Evolutionary conservation across 2,888 invertebrate species (phyloP), one percentile per base, ranked within the genome.

Genomic region (Drosophila acutilabella): DNA sequence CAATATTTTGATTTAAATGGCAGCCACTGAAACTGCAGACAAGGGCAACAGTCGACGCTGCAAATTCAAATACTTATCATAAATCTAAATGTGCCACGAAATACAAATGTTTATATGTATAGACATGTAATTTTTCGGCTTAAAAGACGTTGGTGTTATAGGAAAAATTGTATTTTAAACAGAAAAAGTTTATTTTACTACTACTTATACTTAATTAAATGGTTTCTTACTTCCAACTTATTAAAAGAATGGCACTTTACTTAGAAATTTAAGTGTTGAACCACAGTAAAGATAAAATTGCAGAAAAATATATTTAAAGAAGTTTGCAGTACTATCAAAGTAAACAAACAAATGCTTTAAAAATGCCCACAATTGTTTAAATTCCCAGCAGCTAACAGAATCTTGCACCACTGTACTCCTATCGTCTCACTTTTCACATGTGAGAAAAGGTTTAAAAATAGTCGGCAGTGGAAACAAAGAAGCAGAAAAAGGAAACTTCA

Each of bases 1-100:
- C 54, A 44, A 44, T 50, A 64, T 58, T 71, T 78, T 81, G 71
- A 78, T 82, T 87, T 75, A 84, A 84, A 87, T 78, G 84, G 52
- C 85, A 73, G 66, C 47, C 68, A 52, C 68, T 61, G 67, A 80
- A 86, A 71, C 64, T 84, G 66, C 81, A 68, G 72, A 81, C 81
- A 87, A 78, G 88, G 84, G 60, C 74, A 77, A 71, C 45, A 54
- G 53, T 54, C 64, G 42, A 59, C 26, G 61, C 67, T 64, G 66
- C 65, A 60, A 66, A 68, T 57, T 57, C 61, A 33, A 16, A 33
- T 20, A 33, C 54, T 20, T 54, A 33, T 33, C 51, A 74, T 76
- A 57, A 74, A 74, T 74, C 54, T 14, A 60, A 72, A 67, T 67
- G 56, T 41, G 66, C 47, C 77, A 65, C 8, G 30, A 30, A 30